These are phyloP conservation scores for Poeciliopsis retropinna DNA, from an alignment of 2,113 vertebrate genomes.

Conservation along the genomic window DNA sequence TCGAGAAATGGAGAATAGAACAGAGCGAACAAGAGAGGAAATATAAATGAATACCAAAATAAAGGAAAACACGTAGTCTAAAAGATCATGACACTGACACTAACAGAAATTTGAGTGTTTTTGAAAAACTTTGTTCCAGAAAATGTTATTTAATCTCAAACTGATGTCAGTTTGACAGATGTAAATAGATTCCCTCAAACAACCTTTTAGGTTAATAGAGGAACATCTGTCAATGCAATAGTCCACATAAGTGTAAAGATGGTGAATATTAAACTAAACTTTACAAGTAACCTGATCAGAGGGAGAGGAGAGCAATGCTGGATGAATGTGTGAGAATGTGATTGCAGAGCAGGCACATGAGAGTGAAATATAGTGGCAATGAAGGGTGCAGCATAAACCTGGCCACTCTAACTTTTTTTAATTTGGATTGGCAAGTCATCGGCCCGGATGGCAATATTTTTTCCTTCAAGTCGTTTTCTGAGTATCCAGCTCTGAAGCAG, in stretches of 20 bases:
- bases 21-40: too few relatives aligned
- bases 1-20: not conserved
- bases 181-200: not conserved
- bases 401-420: slow-evolving; percentile 71
- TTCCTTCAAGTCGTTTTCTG: slow-evolving; percentile 66
- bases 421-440: slow-evolving; percentile 78
- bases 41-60: too few relatives aligned
- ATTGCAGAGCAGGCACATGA: slow-evolving; percentile 32
- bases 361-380: slow-evolving; percentile 65
- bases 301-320: not conserved
- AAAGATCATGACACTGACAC: not conserved
- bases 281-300: not conserved
- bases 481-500: slow-evolving; percentile 61
- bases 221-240: not conserved
- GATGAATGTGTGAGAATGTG: slow-evolving; percentile 4
- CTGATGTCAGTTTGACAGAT: not conserved
- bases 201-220: not conserved
- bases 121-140: not conserved
- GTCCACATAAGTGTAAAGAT: not conserved
- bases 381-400: slow-evolving; percentile 62
- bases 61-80: too few relatives aligned
- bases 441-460: slow-evolving; percentile 70
- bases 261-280: not conserved
- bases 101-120: not conserved
- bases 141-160: not conserved